phyloP scores from a whole-genome alignment of 2,797 vertebrate species.

The Artibeus lituratus region DNA sequence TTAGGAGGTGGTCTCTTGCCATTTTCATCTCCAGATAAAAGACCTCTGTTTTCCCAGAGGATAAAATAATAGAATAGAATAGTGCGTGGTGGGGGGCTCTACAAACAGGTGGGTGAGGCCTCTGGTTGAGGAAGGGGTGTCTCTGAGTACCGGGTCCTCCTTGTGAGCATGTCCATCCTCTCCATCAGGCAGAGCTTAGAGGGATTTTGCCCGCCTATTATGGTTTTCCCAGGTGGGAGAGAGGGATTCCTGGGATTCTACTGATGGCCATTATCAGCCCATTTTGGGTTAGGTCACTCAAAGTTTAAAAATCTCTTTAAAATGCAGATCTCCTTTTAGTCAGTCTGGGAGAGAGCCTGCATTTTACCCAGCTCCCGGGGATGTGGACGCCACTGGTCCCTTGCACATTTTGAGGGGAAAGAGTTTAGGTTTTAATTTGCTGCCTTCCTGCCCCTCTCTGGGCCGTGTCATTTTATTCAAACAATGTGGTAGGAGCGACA shows the following conservation, averaged over 20 bases:
- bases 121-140: neutral
- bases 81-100: neutral
- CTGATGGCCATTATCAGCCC: neutral
- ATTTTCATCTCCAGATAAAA: neutral
- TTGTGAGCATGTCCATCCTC: neutral
- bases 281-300: neutral
- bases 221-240: neutral
- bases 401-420: neutral
- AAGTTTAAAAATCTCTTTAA: neutral
- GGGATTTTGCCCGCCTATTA: neutral
- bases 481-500: neutral
- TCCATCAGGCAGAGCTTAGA: neutral
- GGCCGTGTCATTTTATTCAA: slow-evolving; percentile 21
- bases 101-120: neutral
- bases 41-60: neutral
- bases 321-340: neutral
- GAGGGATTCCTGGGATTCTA: neutral
- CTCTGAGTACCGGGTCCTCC: neutral
- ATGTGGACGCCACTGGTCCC: neutral
- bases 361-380: neutral
- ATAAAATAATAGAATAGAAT: neutral
- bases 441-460: neutral
- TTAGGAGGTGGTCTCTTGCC: neutral
- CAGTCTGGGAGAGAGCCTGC: neutral
- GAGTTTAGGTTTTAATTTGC: neutral